Conservation (phyloP, 2,113 vertebrate genomes). For the Brienomyrus brachyistius region DNA sequence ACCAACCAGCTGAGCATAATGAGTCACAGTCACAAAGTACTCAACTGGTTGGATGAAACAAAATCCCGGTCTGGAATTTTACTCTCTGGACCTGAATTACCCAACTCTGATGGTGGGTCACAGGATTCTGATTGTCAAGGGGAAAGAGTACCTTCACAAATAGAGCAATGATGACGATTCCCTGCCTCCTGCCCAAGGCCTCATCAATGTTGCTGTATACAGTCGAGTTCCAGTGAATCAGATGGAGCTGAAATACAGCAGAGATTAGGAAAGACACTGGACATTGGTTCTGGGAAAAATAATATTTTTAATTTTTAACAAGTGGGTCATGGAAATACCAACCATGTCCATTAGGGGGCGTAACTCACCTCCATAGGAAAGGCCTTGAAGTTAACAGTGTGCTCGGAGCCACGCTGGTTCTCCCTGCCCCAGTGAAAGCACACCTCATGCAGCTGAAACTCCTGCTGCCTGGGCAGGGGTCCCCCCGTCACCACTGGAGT, state of each 20-base stretch:
- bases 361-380: constrained; percentile 96
- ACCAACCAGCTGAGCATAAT: too few relatives aligned
- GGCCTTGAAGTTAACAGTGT: constrained; percentile 98
- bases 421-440: constrained; percentile 97
- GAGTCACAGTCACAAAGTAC: too few relatives aligned
- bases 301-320: background rate
- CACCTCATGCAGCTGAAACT: constrained; percentile 89
- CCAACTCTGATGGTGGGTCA: background rate
- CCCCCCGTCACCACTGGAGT: constrained; percentile 81
- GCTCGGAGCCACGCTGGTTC: constrained; percentile 96
- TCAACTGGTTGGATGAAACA: too few relatives aligned
- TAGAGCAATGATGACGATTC: constrained; percentile 85
- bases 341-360: background rate
- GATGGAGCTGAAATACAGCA: constrained; percentile 70
- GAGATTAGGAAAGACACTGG: background rate
- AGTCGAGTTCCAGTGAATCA: constrained; percentile 96
- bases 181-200: constrained; percentile 84
- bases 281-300: background rate
- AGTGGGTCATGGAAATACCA: background rate
- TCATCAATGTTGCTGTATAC: constrained; percentile 84
- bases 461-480: constrained; percentile 81
- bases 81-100: too few relatives aligned
- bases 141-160: constrained; percentile 83
- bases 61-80: too few relatives aligned
- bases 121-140: background rate